phyloP scores from a whole-genome alignment of 2,113 vertebrate genomes.

The Ciconia stormi region DNA sequence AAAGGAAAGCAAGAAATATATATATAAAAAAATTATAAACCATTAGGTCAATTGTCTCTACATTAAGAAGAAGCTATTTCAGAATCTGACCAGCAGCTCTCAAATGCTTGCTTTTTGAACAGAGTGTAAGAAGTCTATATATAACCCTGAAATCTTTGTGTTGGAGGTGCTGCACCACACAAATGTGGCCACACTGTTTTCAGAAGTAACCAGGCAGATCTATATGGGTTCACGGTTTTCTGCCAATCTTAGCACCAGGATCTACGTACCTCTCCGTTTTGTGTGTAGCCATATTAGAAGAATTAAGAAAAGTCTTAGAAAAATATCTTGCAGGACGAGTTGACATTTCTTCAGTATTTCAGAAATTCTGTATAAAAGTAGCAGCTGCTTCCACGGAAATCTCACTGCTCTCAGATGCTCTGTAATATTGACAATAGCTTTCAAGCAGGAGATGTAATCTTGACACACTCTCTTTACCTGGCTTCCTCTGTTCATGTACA shows the following conservation, averaged over 20 bases:
- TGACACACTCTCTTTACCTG: neutral
- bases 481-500: neutral
- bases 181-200: neutral
- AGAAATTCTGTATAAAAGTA: slow-evolving; percentile 31
- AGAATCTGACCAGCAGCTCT: neutral
- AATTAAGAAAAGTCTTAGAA: neutral
- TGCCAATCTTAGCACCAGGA: accelerated
- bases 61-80: neutral
- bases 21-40: neutral
- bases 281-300: neutral
- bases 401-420: neutral
- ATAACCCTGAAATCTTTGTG: neutral
- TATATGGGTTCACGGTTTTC: accelerated
- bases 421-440: slow-evolving; percentile 49
- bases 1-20: neutral
- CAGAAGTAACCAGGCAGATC: neutral
- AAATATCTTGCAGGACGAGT: neutral
- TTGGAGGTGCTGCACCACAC: neutral
- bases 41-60: neutral
- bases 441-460: slow-evolving; percentile 33
- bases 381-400: slow-evolving; percentile 44
- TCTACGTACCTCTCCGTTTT: neutral
- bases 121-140: neutral
- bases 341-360: neutral
- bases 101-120: neutral